Base-by-base conservation (phyloP, 2,888 invertebrate species). In the Drosophila melanosoma region DNA sequence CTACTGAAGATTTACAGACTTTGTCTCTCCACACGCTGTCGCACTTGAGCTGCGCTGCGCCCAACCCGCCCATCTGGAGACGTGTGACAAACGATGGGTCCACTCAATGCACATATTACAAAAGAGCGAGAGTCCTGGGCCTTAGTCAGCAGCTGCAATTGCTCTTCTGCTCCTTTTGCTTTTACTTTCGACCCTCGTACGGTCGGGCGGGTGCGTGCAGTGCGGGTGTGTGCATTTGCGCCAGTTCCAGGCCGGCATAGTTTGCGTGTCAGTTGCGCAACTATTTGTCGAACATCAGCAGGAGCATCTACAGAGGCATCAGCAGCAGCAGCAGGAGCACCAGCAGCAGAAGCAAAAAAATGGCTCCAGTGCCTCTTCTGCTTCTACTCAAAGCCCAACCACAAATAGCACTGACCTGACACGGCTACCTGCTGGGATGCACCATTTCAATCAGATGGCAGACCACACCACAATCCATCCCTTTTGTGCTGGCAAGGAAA, bases 61-160 rank as follows among this genome's bases (percentile, higher is more conserved):
- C 61, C 29, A 48, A 59, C n/a, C 49, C 35, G 45, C 54, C n/a
- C 79, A 52, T 60, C 61, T 69, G 74, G 82, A 72, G 82, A 74
- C 81, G 81, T 83, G 84, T 86, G 86, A 86, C 86, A 84, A 86
- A 86, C 82, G 86, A 82, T 76, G 82, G 76, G 76, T 76, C 76
- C 76, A 84, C 84, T 84, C 84, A 71, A 83, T 76, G 79, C 82
- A 59, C 73, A 82, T 68, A 72, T 36, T n/a, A 79, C 68, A 78
- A 76, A 73, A 67, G 67, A 77, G 68, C 81, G 56, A 54, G 72
- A 74, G 68, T 52, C 54, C 70, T 74, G 66, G 51, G 48, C n/a
- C 70, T 51, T 73, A 69, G 77, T 64, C 61, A 56, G 36, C 61
- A 52, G 69, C 65, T 61, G 65, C 51, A 20, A 35, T 35, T 26